phyloP scores from a whole-genome alignment of 2,797 vertebrate genomes.

The Eospalax fontanierii region DNA sequence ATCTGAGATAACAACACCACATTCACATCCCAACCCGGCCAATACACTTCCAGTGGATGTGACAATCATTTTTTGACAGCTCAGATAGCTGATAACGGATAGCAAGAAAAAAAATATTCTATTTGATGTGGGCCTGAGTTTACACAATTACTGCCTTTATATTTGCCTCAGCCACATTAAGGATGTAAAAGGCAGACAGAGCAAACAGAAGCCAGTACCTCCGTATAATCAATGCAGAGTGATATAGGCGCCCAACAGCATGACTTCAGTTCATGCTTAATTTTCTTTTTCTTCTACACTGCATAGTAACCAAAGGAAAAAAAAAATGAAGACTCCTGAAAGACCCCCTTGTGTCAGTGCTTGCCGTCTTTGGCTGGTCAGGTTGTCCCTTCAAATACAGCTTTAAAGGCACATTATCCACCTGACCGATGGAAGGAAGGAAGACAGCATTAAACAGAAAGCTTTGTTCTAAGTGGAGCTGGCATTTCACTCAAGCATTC shows the following conservation, averaged over 20 bases:
- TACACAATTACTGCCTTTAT: constrained; percentile 70
- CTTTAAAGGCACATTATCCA: constrained; percentile 68
- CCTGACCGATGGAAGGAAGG: constrained; percentile 76
- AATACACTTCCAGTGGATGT: constrained; percentile 73
- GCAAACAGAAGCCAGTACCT: constrained; percentile 64
- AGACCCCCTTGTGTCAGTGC: neutral
- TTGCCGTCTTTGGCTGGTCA: constrained; percentile 48
- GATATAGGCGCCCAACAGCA: neutral
- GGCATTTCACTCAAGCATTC: constrained; percentile 63
- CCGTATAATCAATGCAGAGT: constrained; percentile 65
- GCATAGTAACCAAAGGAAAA: constrained; percentile 47
- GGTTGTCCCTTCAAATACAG: constrained; percentile 63
- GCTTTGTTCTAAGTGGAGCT: constrained; percentile 71
- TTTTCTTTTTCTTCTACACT: constrained; percentile 62
- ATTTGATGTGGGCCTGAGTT: constrained; percentile 69
- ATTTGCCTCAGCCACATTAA: constrained; percentile 73
- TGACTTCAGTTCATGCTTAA: constrained; percentile 1
- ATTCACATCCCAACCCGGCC: constrained; percentile 71
- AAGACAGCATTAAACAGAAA: constrained; percentile 72
- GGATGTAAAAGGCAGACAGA: constrained; percentile 64
- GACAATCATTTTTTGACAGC: constrained; percentile 84
- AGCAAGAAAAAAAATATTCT: constrained; percentile 74
- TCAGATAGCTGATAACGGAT: constrained; percentile 80
- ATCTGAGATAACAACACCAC: constrained; percentile 69
- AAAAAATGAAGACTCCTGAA: constrained; percentile 46